Evolutionary conservation across 2,797 vertebrate genomes (phyloP).

Genomic region (Vespertilio murinus): DNA sequence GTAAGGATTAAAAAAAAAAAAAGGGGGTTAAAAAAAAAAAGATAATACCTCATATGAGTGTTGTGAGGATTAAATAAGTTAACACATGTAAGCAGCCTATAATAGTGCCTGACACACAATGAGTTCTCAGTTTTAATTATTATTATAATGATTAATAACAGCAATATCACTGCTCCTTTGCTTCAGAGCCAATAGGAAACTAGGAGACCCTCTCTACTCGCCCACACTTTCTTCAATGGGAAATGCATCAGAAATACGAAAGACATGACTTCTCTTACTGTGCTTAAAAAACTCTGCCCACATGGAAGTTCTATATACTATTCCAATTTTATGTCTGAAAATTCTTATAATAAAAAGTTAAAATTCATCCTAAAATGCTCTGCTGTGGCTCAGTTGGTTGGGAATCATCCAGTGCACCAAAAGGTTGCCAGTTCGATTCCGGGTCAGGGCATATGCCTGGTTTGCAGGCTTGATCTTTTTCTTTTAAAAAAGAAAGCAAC

Average conservation of each 20-base stretch:
- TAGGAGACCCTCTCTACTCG: background rate
- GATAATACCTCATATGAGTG: background rate
- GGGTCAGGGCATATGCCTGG: background rate
- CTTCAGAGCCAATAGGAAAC: background rate
- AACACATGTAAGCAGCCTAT: background rate
- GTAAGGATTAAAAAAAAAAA: too few relatives aligned
- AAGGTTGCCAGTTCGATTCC: background rate
- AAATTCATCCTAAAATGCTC: background rate
- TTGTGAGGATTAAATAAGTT: background rate
- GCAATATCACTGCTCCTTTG: background rate
- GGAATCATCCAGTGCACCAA: background rate
- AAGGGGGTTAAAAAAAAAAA: too few relatives aligned
- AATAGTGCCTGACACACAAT: background rate
- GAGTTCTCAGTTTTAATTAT: background rate
- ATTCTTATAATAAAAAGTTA: conserved; percentile 4
- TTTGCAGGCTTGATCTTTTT: background rate
- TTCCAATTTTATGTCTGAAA: conserved; percentile 30
- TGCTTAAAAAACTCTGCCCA: background rate
- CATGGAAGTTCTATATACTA: background rate
- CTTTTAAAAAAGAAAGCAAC: background rate
- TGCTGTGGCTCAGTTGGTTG: background rate
- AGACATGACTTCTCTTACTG: background rate
- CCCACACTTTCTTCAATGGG: background rate
- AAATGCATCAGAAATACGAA: conserved; percentile 15
- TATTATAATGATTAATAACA: background rate